Evolutionary conservation across 2,797 vertebrate species (phyloP), one percentile per base, ranked within the genome.

Genomic region (Lepidocolaptes lacrymiger): DNA sequence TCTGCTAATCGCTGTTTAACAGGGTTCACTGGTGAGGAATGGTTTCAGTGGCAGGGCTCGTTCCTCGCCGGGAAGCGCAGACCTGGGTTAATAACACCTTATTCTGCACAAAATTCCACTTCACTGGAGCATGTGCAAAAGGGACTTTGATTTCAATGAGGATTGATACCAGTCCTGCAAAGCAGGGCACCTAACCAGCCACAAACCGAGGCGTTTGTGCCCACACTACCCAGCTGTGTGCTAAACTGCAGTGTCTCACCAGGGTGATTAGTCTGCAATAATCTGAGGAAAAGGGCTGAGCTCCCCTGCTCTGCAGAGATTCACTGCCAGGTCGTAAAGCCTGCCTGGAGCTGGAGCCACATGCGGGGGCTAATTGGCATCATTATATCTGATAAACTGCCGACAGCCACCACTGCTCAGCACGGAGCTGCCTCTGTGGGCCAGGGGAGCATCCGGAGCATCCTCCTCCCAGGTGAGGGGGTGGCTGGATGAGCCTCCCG

Each of bases 71-170:
- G 58, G 73, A 94, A 85, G 92, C 8, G 67, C 43, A 1, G 91
- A 96, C 92, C 96, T 94, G 67, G 95, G 96, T 98, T 98, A 98
- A 97, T 97, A 97, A 97, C 97, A 97, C 95, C 97, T 98, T 97
- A 97, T 98, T 97, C 97, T 97, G 97, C 97, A 97, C 97, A 96
- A 97, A 98, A 98, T 98, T 96, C 97, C 97, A 96, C 97, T 97
- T 95, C 97, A 97, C 55, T 98, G 97, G 95, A 98, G 97, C 98
- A 82, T 97, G 95, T 94, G 97, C 87, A 94, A 96, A 88, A 97
- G 90, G 94, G 93, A 68, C 96, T 96, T 97, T 91, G 97, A 95
- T 97, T 91, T 95, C 95, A 96, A 97, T 93, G 94, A 97, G 97
- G 97, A 98, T 94, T 97, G 97, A 97, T 97, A 92, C 59, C 95